A percentile compares a stretch with the other conserved stretches of the same genome.
phyloP scores from a whole-genome alignment of 2,888 invertebrate species.

The Salpingus planirostris region DNA sequence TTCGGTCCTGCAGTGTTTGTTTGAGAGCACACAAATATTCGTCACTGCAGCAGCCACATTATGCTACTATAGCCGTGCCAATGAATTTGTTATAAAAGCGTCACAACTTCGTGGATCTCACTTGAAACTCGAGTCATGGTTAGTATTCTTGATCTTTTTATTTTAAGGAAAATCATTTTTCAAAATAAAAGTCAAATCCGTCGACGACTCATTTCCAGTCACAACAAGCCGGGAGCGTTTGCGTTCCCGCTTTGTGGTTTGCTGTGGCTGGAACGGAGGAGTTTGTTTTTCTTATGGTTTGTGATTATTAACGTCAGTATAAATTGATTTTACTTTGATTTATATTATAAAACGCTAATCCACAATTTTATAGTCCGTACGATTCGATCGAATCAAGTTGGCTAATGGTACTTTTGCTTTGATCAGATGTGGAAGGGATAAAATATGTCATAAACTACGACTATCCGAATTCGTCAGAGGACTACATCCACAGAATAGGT shows the following conservation, averaged over 20 bases:
- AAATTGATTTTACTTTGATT: too few species aligned
- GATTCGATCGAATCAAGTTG: too few species aligned
- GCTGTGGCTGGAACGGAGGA: too few species aligned
- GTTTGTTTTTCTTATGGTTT: too few species aligned
- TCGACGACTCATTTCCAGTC: too few species aligned
- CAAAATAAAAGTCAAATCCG: too few species aligned
- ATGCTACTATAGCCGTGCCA: constrained; percentile 30
- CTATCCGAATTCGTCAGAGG: constrained; percentile 92
- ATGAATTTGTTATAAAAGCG: constrained; percentile 23
- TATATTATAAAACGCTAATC: too few species aligned
- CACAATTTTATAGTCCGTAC: too few species aligned
- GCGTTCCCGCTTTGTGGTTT: too few species aligned
- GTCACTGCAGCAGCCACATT: constrained; percentile 32
- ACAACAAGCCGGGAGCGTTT: too few species aligned
- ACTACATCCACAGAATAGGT: constrained; percentile 93
- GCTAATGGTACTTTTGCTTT: constrained; percentile 5
- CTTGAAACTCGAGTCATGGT: constrained; percentile 28
- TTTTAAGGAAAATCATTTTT: too few species aligned
- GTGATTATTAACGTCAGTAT: too few species aligned
- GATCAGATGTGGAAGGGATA: constrained; percentile 90
- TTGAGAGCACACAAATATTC: constrained; percentile 16
- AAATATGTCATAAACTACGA: constrained; percentile 96
- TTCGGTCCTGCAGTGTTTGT: constrained; percentile 34
- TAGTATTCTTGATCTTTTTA: constrained; percentile 24
- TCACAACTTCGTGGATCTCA: constrained; percentile 28